Evolutionary conservation across 1,140 invertebrate species (phyloP).

Genomic region (Bombus confusus): DNA sequence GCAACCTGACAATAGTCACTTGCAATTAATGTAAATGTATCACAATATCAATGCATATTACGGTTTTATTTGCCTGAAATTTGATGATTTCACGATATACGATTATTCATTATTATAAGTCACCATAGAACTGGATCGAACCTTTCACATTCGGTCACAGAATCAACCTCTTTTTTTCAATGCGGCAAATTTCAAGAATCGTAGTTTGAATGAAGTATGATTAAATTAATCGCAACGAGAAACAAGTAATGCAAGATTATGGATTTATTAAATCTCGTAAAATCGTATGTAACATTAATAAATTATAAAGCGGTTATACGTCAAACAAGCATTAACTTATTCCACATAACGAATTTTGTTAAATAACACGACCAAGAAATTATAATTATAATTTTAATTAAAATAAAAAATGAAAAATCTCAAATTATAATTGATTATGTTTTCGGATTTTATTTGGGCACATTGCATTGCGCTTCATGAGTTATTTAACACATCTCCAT

Average conservation of each 20-base stretch:
- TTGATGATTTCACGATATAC: neutral
- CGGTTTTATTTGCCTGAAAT: neutral
- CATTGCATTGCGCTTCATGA: neutral
- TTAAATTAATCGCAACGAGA: too few species aligned
- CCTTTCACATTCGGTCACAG: neutral
- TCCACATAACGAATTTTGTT: neutral
- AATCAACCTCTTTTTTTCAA: neutral
- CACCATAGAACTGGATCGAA: neutral
- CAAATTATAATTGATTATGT: neutral
- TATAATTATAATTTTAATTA: too few species aligned
- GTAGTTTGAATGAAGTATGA: neutral
- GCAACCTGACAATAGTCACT: conserved; percentile 7
- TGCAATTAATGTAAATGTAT: conserved; percentile 3
- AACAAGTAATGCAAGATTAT: neutral
- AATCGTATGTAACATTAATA: neutral
- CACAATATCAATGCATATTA: neutral
- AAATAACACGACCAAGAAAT: too few species aligned
- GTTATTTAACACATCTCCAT: too few species aligned
- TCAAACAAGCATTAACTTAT: too few species aligned
- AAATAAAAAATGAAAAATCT: neutral
- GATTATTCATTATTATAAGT: conserved; percentile 3
- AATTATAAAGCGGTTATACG: neutral
- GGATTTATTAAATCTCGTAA: neutral
- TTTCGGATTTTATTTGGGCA: neutral
- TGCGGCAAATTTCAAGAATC: neutral